These are phyloP conservation scores for Platyscapa corneri DNA, from an alignment of 1,140 invertebrate genomes.

Conservation along the genomic window DNA sequence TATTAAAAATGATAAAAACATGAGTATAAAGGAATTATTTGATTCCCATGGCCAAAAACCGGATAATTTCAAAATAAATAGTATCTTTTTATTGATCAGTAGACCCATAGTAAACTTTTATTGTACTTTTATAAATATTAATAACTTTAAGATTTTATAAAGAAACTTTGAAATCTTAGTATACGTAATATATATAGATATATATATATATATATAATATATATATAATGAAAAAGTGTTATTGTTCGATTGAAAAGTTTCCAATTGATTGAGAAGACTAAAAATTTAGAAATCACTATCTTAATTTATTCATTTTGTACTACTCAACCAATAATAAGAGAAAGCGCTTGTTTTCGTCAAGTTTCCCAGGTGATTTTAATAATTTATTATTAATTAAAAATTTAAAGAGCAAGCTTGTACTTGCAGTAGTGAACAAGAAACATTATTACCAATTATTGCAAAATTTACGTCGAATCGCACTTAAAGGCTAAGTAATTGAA, in stretches of 20 bases:
- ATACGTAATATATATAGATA: too few species aligned
- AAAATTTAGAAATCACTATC: neutral
- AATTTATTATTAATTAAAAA: neutral
- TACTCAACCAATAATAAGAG: neutral
- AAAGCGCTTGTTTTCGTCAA: neutral
- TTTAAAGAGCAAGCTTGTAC: neutral
- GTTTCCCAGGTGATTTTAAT: conserved; percentile 8
- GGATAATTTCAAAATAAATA: neutral
- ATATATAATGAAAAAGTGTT: neutral
- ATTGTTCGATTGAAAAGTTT: neutral
- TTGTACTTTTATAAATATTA: neutral
- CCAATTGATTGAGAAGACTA: neutral
- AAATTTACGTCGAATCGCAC: neutral
- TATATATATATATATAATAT: too few species aligned
- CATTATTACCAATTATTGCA: neutral
- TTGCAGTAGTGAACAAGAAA: too few species aligned
- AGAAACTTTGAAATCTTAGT: too few species aligned
- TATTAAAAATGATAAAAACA: neutral
- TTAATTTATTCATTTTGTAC: neutral
- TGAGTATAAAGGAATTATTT: neutral
- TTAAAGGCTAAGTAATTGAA: neutral
- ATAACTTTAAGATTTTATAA: neutral
- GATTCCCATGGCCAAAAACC: neutral
- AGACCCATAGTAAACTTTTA: conserved; percentile 3
- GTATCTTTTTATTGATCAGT: conserved; percentile 18